phyloP scores from a whole-genome alignment of 2,888 invertebrate species.

The Amitus sp. region DNA sequence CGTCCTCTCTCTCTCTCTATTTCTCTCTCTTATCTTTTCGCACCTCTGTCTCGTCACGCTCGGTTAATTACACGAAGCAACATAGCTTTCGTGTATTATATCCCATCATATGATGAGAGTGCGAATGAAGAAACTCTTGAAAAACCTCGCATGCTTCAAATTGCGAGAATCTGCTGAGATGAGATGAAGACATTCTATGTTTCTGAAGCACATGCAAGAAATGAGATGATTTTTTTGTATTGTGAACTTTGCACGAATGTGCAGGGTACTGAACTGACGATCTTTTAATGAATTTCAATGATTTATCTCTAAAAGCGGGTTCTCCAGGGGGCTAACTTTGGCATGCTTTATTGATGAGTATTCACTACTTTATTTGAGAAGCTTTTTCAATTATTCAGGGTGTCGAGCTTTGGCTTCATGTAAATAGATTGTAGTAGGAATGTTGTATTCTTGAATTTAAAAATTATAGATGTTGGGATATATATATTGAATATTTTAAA shows the following conservation, averaged over 20 bases:
- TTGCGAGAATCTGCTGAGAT: too few relatives aligned
- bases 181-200: too few relatives aligned
- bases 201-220: too few relatives aligned
- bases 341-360: conserved; percentile 1
- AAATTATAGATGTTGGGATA: too few relatives aligned
- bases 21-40: conserved; percentile 30
- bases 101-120: not conserved
- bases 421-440: too few relatives aligned
- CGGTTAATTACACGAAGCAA: conserved; percentile 35
- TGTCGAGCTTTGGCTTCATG: too few relatives aligned
- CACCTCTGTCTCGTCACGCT: conserved; percentile 24
- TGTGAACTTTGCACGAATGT: too few relatives aligned
- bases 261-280: too few relatives aligned
- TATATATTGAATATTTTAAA: too few relatives aligned
- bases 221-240: too few relatives aligned
- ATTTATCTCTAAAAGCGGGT: not conserved
- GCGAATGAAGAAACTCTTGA: not conserved
- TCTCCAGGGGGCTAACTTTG: not conserved
- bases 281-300: not conserved
- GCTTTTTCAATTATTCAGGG: conserved; percentile 1
- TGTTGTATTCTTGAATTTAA: too few relatives aligned
- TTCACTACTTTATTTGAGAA: not conserved
- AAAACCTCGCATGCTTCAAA: too few relatives aligned
- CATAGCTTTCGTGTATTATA: conserved; percentile 25
- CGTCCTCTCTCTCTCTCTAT: conserved; percentile 19